Conservation (phyloP, 2,797 vertebrate species). For the Premnoplex brunnescens region DNA sequence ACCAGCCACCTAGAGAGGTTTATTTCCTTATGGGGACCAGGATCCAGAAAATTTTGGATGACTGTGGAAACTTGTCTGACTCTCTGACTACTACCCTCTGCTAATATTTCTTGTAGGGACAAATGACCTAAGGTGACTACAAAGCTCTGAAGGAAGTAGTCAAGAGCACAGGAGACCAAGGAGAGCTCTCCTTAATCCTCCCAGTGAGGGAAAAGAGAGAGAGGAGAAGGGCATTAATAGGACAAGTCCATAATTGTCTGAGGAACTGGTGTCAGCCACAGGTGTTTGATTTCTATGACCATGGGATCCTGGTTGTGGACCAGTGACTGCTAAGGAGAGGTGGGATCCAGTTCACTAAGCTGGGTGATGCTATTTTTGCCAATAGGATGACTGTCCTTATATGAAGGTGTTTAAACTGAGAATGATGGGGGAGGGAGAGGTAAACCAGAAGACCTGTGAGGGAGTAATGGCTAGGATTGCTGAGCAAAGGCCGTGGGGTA, state of each 20-base stretch:
- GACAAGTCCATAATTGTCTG: neutral
- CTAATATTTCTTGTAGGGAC: neutral
- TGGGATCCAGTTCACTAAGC: neutral
- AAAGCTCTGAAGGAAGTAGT: neutral
- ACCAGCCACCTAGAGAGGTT: neutral
- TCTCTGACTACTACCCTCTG: neutral
- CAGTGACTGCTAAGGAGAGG: neutral
- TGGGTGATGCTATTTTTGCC: neutral
- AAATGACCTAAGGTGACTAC: neutral
- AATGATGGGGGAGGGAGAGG: neutral
- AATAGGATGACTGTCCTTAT: neutral
- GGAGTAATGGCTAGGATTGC: too few species aligned
- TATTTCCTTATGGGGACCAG: neutral
- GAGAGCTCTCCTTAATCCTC: neutral
- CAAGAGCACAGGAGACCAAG: neutral
- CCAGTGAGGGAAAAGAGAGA: neutral
- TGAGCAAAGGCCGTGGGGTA: neutral
- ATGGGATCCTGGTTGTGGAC: neutral
- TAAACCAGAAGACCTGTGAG: neutral
- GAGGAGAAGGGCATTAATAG: neutral
- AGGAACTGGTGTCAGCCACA: neutral
- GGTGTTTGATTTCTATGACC: neutral
- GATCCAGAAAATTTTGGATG: neutral
- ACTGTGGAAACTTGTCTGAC: neutral
- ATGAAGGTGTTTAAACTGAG: neutral